These are phyloP conservation scores for Celastrina argiolus DNA, from an alignment of 2,888 invertebrate species.

Conservation along the genomic window DNA sequence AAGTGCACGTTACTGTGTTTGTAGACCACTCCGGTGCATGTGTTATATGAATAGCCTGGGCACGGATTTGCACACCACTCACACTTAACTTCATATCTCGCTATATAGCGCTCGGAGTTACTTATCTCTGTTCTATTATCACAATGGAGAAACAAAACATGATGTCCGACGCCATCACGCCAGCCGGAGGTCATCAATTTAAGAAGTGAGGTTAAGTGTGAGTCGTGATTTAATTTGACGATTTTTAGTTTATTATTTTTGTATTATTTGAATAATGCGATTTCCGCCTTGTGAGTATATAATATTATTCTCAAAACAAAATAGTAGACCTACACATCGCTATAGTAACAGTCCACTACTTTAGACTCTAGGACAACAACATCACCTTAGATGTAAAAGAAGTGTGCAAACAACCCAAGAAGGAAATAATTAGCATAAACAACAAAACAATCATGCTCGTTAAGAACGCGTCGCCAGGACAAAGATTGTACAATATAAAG, in stretches of 20 bases:
- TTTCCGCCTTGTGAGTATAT: neutral
- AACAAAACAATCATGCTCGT: slow-evolving; percentile 19
- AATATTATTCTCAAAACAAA: neutral
- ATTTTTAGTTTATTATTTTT: neutral
- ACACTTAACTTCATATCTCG: neutral
- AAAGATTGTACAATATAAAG: neutral
- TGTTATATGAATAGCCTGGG: slow-evolving; percentile 10
- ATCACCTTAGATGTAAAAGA: neutral
- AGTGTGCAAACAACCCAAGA: neutral
- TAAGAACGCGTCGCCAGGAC: neutral
- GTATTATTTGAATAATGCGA: neutral
- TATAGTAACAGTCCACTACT: neutral
- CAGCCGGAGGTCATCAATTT: neutral
- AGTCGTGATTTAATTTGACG: neutral
- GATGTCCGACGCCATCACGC: neutral
- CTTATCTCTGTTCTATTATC: neutral
- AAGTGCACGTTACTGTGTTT: slow-evolving; percentile 47
- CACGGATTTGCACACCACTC: slow-evolving; percentile 2
- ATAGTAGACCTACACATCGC: neutral
- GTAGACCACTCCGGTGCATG: slow-evolving; percentile 35
- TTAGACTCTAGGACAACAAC: no score
- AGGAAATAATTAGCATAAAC: slow-evolving; percentile 10
- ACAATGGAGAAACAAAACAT: neutral
- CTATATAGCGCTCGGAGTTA: neutral
- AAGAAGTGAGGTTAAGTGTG: neutral